Percentiles rank a stretch among this genome's conserved stretches.
phyloP scores from a whole-genome alignment of 2,888 invertebrate genomes.

The Clistopyga incitator region DNA sequence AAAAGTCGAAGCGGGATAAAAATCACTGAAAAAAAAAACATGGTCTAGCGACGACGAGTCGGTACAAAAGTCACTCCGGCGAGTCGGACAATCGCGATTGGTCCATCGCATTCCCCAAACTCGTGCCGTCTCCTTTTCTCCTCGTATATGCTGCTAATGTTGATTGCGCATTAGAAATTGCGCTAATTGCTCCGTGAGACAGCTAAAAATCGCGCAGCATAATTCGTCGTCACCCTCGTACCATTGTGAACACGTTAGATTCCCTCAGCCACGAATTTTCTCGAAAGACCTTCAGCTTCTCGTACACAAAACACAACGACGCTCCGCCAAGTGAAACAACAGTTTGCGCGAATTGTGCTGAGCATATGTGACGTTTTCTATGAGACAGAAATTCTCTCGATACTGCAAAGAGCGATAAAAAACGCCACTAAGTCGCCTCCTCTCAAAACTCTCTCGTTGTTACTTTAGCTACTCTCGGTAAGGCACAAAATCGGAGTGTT shows the following conservation, averaged over 20 bases:
- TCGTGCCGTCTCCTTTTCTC: background rate
- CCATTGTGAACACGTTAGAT: background rate
- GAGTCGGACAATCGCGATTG: background rate
- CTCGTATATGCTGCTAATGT: background rate
- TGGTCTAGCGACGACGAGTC: background rate
- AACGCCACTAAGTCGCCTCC: background rate
- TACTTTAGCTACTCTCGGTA: background rate
- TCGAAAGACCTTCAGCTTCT: background rate
- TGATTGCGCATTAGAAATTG: background rate
- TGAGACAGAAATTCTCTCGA: background rate
- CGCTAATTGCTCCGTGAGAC: background rate
- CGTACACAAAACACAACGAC: background rate
- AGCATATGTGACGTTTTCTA: slow-evolving; percentile 1
- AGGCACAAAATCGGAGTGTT: background rate
- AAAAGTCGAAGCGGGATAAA: too few relatives aligned
- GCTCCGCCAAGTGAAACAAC: background rate
- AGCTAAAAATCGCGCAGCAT: background rate
- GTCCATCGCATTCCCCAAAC: background rate
- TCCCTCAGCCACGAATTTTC: background rate
- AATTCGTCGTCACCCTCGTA: background rate
- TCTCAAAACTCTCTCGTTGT: background rate
- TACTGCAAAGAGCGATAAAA: background rate
- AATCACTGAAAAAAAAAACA: too few relatives aligned
- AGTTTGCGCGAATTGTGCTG: background rate
- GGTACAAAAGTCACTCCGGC: background rate